Base-by-base conservation (phyloP, 1,140 invertebrate genomes). In the Drosophila novamexicana region DNA sequence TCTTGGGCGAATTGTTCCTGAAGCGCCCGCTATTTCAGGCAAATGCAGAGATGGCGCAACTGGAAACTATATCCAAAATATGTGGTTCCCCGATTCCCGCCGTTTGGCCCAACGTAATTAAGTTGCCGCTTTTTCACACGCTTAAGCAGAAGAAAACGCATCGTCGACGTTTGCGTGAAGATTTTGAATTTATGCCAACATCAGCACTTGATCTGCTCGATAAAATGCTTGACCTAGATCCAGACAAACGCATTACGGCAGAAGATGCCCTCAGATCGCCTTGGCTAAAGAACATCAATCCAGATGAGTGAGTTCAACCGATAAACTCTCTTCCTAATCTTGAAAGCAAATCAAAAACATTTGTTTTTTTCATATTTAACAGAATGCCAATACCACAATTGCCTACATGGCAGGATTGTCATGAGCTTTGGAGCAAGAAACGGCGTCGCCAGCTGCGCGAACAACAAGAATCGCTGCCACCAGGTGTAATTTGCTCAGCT, bases 381-480 rank as follows among this genome's bases (percentile, higher is more conserved):
- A 98, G 97, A 93, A 97, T 97, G 95, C 94, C 95, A 62, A 95
- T 95, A 14, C 96, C 96, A 9, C 94, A 96, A 83, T 92, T 99
- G 70, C 99, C 99, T 1, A 97, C 96, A 32, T 97, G 97, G 95
- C 98, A 99, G 94, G 99, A 99, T 93, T 99, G 99, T 93, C 99
- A 99, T 93, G 99, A 99, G 93, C 94, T 99, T 83, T 99, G 98
- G 98, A 98, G 97, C 79, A 99, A 99, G 93, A 97, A 97, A 91
- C 94, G 97, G 40, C 94, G 97, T 81, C 93, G 95, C 12, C 97
- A 97, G 91, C 93, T 97, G 77, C 93, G 96, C 37, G 96, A 97
- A 84, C 96, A 97, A 59, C 83, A 88, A 70, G 83, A 88, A 37
- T 79, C 76, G 36, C 50, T 88, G 54, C 84, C 83, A 18, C 54